phyloP scores from a whole-genome alignment of 1,140 invertebrate genomes.

The Diuraphis noxia region DNA sequence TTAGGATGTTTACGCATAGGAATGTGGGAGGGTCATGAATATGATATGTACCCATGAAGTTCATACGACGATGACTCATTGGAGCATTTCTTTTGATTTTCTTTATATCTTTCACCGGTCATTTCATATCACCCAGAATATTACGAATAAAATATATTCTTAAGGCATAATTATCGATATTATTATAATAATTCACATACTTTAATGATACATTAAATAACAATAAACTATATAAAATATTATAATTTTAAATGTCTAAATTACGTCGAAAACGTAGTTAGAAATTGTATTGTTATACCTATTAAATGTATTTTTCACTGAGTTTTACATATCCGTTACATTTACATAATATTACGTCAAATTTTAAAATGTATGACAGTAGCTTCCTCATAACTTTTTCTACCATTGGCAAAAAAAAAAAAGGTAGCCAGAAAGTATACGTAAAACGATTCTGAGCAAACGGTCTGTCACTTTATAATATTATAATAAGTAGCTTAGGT shows the following conservation, averaged over 20 bases:
- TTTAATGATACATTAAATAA: neutral
- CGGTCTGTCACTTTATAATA: too few relatives aligned
- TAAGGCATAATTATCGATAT: neutral
- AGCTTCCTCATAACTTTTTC: too few relatives aligned
- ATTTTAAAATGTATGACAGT: too few relatives aligned
- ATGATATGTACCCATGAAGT: neutral
- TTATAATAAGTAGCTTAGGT: too few relatives aligned
- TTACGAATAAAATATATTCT: neutral
- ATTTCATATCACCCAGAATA: neutral
- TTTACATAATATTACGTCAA: too few relatives aligned
- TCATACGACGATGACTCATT: constrained; percentile 9
- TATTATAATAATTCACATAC: neutral
- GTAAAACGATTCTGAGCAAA: too few relatives aligned
- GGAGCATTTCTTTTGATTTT: constrained; percentile 25
- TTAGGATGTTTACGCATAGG: constrained; percentile 36
- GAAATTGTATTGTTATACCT: neutral
- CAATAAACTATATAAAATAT: neutral
- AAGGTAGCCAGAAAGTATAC: too few relatives aligned
- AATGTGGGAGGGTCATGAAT: constrained; percentile 30
- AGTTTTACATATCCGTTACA: neutral
- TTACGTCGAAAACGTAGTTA: neutral
- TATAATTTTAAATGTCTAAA: neutral
- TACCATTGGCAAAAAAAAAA: too few relatives aligned
- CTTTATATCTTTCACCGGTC: constrained; percentile 1
- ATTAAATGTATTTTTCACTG: neutral